Percentiles rank a stretch among this genome's conserved stretches.
phyloP scores from a whole-genome alignment of 2,888 invertebrate species.

The Invenusta paracnida region DNA sequence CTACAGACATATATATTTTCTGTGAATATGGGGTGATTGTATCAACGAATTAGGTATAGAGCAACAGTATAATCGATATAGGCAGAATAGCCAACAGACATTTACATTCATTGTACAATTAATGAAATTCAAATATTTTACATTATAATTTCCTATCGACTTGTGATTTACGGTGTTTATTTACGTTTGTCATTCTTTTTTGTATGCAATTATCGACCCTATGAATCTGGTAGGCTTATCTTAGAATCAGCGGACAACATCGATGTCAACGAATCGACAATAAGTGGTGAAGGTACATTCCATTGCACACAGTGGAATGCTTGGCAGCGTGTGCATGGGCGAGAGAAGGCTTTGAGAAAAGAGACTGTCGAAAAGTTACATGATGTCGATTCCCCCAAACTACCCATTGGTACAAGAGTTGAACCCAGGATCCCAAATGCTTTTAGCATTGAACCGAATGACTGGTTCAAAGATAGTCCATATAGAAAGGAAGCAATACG shows the following conservation, averaged over 20 bases:
- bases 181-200: background rate
- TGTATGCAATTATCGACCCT: background rate
- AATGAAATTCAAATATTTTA: background rate
- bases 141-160: background rate
- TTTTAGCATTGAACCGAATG: background rate
- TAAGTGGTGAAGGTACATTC: too few species aligned
- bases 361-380: background rate
- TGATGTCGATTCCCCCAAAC: background rate
- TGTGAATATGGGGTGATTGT: background rate
- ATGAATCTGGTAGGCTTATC: background rate
- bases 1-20: background rate
- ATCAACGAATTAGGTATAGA: background rate
- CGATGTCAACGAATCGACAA: background rate
- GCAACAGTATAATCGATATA: background rate
- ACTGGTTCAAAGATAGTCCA: background rate
- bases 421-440: background rate
- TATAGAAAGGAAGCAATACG: background rate
- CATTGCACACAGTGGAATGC: too few species aligned
- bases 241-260: slow-evolving; percentile 1
- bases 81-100: background rate
- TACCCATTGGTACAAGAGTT: background rate
- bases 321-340: too few species aligned
- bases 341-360: background rate
- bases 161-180: background rate
- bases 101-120: background rate